Percentiles rank a stretch among this genome's conserved stretches.
These are phyloP conservation scores for Coleophora flavipennella DNA, from an alignment of 2,888 invertebrate genomes.

Conservation along the genomic window DNA sequence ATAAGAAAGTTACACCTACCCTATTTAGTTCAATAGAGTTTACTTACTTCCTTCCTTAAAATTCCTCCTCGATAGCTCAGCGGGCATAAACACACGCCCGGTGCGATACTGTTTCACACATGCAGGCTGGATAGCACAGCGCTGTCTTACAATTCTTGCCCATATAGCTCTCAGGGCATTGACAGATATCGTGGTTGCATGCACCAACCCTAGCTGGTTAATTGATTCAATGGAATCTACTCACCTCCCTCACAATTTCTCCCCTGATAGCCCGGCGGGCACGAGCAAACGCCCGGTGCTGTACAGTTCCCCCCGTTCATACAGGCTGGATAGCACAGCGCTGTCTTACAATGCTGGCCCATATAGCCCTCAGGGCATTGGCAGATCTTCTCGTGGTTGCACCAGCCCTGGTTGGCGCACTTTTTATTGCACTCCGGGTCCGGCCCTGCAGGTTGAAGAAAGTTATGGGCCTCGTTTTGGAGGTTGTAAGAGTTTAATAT, in stretches of 20 bases:
- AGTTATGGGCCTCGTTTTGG: too few species aligned
- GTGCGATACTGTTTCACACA: conserved; percentile 93
- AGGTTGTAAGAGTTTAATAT: too few species aligned
- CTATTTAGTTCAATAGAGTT: not conserved
- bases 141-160: too few species aligned
- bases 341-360: conserved; percentile 91
- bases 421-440: conserved; percentile 92
- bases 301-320: conserved; percentile 95
- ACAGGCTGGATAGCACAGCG: conserved; percentile 92
- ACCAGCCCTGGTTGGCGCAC: conserved; percentile 88
- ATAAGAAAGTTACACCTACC: too few species aligned
- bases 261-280: conserved; percentile 92
- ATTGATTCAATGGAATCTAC: conserved; percentile 13
- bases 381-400: conserved; percentile 87
- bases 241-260: conserved; percentile 92
- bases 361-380: conserved; percentile 93
- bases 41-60: conserved; percentile 89
- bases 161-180: conserved; percentile 92
- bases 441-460: conserved; percentile 71
- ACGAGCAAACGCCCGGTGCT: conserved; percentile 90
- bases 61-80: conserved; percentile 92
- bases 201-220: not conserved
- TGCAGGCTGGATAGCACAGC: too few species aligned
- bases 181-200: conserved; percentile 87
- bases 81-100: conserved; percentile 90